phyloP scores from a whole-genome alignment of 2,888 invertebrate genomes.

The Mythimna pallens region DNA sequence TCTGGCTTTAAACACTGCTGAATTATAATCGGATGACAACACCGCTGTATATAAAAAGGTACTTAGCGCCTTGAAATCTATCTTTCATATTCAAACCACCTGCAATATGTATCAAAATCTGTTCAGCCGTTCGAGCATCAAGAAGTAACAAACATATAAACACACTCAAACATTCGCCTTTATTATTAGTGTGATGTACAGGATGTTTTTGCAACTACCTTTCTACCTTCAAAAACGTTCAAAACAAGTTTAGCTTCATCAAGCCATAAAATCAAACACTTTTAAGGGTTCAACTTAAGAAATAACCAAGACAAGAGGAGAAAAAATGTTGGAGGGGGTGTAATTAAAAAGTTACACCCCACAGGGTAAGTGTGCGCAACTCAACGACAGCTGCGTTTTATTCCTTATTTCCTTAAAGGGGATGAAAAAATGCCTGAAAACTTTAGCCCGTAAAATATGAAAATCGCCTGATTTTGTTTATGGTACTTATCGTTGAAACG shows the following conservation, averaged over 20 bases:
- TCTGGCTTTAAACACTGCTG: no score
- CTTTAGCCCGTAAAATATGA: constrained; percentile 61
- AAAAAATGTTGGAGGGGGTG: constrained; percentile 54
- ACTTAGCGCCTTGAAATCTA: no score
- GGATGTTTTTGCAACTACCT: background rate
- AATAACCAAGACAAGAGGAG: constrained; percentile 60
- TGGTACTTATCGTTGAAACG: constrained; percentile 48
- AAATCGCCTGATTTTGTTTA: constrained; percentile 56
- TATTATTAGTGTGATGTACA: no score
- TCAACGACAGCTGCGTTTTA: constrained; percentile 68
- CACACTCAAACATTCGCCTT: no score
- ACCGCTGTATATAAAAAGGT: no score
- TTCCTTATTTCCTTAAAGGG: constrained; percentile 57
- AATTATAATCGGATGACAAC: no score
- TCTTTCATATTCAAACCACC: no score
- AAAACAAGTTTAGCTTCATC: constrained; percentile 32
- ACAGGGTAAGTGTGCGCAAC: constrained; percentile 59
- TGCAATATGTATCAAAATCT: no score
- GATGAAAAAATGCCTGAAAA: constrained; percentile 60
- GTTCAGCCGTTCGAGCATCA: no score
- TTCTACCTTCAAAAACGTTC: constrained; percentile 6
- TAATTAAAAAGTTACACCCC: constrained; percentile 69
- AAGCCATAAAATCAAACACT: constrained; percentile 58
- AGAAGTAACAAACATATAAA: no score
- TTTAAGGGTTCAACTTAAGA: constrained; percentile 55